Evolutionary conservation across 2,113 vertebrate species (phyloP).

Genomic region (Leiothrix lutea): DNA sequence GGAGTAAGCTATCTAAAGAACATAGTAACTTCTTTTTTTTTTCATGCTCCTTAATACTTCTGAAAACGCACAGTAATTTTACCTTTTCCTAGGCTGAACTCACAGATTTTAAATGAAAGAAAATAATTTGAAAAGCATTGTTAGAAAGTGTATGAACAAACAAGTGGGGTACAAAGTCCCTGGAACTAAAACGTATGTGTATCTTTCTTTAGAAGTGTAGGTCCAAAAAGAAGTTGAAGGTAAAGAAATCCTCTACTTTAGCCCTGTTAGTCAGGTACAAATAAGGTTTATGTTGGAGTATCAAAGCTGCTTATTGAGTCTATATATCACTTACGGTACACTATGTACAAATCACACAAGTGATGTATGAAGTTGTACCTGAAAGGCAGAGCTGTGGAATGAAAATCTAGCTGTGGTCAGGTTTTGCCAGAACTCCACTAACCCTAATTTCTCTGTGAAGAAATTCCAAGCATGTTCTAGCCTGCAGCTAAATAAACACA

Average conservation of each 20-base stretch:
- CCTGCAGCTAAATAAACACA: conserved; percentile 4
- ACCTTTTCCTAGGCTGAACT: not conserved
- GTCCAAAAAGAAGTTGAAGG: not conserved
- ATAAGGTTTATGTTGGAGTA: not conserved
- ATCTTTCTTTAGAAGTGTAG: not conserved
- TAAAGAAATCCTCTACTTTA: not conserved
- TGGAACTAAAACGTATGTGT: not conserved
- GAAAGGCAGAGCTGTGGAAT: conserved; percentile 2
- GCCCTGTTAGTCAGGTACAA: not conserved
- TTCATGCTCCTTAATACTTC: not conserved
- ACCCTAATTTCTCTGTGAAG: conserved; percentile 8
- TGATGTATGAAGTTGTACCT: not conserved
- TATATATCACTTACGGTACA: not conserved
- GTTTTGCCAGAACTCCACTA: not conserved
- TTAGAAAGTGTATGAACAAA: not conserved
- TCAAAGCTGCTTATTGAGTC: not conserved
- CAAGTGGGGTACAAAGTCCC: fast-evolving
- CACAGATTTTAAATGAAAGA: not conserved
- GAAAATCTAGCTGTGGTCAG: not conserved
- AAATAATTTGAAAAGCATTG: not conserved
- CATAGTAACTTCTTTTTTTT: not conserved
- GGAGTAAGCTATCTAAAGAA: not conserved
- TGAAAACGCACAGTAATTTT: not conserved
- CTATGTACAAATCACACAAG: not conserved
- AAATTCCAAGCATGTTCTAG: not conserved